Base-by-base conservation (phyloP, 2,888 invertebrate species). In the Andricus quercusramuli region DNA sequence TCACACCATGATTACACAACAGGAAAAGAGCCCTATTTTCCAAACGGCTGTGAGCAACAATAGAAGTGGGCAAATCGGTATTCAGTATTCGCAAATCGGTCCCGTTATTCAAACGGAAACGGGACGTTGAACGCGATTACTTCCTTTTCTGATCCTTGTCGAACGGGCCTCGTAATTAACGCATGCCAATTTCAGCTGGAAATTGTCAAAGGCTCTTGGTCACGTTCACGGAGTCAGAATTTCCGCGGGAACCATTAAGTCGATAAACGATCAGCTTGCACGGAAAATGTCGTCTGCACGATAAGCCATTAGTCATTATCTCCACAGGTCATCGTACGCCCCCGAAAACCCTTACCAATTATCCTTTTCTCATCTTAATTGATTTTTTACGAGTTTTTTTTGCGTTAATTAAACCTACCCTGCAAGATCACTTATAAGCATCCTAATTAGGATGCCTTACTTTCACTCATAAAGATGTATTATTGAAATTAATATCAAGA, bases 71-170 rank as follows among this genome's bases (percentile, higher is more conserved):
- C 68, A 56, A 70, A 74, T 74, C 51, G 74, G 74, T 74, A 74
- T 74, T 74, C 74, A 74, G 74, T 51, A 74, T 56, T 74, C 51
- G 74, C 56, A 56, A 74, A 74, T 74, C 74, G 56, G 51, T 74
- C 29, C 74, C 74, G 74, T 74, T 74, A 74, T 51, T 56, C 74
- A 32, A 74, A 56, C 74, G 74, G 74, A 74, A 74, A 74, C 74
- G 51, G 29, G 29, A 51, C 47, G 32, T 70, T 32, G 70, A 70
- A 70, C 29, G 70, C 70, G 47, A 70, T 70, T 51, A 70, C 51
- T 70, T 70, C 74, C 51, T 56, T 32, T 51, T 56, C 51, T 47
- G 29, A 74, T 74, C 51, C 56, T 74, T 56, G 74, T 74, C 56
- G 51, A 22, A n/a, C 25, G 20, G 41, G 11, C 44, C 67, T 67